Conservation (phyloP, 2,113 vertebrate species). For the Psittacula cyanocephala region DNA sequence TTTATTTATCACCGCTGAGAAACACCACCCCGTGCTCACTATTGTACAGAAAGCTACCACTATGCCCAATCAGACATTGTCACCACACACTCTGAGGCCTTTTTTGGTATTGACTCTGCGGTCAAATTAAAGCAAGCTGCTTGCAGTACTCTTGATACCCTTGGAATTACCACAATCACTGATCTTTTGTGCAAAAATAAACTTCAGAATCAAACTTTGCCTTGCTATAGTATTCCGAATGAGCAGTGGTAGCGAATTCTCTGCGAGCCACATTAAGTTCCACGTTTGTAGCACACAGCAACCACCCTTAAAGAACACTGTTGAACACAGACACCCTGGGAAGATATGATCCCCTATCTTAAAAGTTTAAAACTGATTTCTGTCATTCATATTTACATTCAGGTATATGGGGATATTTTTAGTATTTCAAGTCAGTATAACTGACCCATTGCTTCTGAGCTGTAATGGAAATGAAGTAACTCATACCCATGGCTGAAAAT, state of each 20-base stretch:
- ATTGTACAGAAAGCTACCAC: background rate
- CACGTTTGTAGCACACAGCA: background rate
- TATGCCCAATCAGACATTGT: background rate
- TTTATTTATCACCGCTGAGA: background rate
- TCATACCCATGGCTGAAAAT: background rate
- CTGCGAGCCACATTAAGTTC: background rate
- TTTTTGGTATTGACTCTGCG: background rate
- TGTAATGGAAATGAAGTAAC: rapidly evolving
- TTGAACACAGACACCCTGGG: background rate
- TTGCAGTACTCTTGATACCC: background rate
- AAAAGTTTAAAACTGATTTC: background rate
- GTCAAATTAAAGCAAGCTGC: background rate
- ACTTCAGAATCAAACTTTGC: background rate
- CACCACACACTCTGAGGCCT: background rate
- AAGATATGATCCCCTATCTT: background rate
- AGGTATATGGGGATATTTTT: rapidly evolving
- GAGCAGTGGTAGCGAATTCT: rapidly evolving
- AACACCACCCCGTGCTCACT: background rate
- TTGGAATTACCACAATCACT: background rate
- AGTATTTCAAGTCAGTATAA: background rate
- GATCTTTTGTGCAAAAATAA: background rate
- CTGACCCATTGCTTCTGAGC: background rate
- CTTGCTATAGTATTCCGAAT: background rate
- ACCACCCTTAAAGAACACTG: background rate
- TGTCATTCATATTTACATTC: rapidly evolving